Percentiles rank a stretch among this genome's conserved stretches.
These are phyloP conservation scores for Mugil cephalus DNA, from an alignment of 2,113 vertebrate genomes.

Conservation along the genomic window DNA sequence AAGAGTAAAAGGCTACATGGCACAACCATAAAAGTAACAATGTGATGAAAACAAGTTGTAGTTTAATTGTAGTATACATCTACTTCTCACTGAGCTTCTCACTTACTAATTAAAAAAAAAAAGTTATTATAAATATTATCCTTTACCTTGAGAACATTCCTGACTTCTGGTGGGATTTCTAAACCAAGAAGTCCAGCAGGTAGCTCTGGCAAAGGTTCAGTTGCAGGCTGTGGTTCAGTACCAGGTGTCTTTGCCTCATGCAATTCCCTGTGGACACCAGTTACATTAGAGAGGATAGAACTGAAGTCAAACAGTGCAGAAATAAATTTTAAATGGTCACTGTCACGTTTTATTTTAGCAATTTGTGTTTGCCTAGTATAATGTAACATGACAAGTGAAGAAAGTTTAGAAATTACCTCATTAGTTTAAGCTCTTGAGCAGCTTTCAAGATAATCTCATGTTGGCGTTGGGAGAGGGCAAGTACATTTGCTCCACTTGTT, in stretches of 20 bases:
- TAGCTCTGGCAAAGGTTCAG: constrained; percentile 73
- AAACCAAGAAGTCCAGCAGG: constrained; percentile 82
- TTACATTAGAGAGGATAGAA: not conserved
- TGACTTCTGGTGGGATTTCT: constrained; percentile 83
- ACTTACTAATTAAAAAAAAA: not conserved
- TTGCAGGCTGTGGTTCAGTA: constrained; percentile 54
- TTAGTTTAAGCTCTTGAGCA: constrained; percentile 97
- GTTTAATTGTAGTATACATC: too few relatives aligned
- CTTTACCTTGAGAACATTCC: constrained; percentile 82
- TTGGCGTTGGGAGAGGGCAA: constrained; percentile 97
- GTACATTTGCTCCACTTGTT: constrained; percentile 82
- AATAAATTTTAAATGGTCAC: too few relatives aligned
- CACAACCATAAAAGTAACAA: not conserved
- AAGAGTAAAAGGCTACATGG: not conserved
- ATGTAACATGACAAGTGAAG: not conserved
- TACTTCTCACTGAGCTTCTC: too few relatives aligned
- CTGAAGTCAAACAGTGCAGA: too few relatives aligned
- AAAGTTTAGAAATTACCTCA: constrained; percentile 86
- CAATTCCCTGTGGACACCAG: constrained; percentile 73
- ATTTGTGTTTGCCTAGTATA: too few relatives aligned
- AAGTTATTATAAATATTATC: not conserved
- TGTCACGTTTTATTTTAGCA: too few relatives aligned
- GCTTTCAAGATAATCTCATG: constrained; percentile 99
- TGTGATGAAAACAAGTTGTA: not conserved
- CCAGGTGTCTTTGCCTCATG: constrained; percentile 74